phyloP scores from a whole-genome alignment of 1,140 invertebrate genomes.

The Cyphomyrmex costatus region DNA sequence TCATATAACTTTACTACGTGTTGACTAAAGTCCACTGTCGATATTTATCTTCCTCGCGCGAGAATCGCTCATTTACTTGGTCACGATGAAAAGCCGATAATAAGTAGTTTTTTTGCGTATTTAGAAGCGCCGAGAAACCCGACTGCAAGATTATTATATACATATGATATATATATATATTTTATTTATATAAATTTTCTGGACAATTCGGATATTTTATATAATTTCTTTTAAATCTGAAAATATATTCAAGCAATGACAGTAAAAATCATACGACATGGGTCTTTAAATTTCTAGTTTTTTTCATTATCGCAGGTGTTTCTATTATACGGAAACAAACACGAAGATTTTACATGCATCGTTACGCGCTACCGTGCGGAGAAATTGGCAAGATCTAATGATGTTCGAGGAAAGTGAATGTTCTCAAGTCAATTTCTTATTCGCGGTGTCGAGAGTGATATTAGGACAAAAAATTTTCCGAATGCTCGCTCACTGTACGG shows the following conservation, averaged over 20 bases:
- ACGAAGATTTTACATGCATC: background rate
- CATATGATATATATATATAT: background rate
- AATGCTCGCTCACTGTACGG: background rate
- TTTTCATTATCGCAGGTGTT: background rate
- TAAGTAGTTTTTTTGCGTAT: background rate
- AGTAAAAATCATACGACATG: no score
- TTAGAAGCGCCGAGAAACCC: background rate
- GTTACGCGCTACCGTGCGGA: background rate
- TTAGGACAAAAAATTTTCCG: conserved; percentile 7
- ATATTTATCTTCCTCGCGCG: background rate
- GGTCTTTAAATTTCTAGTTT: background rate
- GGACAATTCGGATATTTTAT: no score
- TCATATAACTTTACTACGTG: background rate
- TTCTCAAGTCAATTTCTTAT: background rate
- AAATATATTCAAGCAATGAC: no score
- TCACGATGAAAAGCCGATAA: background rate
- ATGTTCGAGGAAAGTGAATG: conserved; percentile 42
- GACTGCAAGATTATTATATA: background rate
- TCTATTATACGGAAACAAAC: background rate
- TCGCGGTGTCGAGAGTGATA: conserved; percentile 19
- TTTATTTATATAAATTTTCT: background rate
- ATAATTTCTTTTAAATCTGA: background rate
- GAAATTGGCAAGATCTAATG: conserved; percentile 41
- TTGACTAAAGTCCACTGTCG: conserved; percentile 36
- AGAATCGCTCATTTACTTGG: background rate